Base-by-base conservation (phyloP, 2,888 invertebrate species). In the Drosophila subsilvestris region DNA sequence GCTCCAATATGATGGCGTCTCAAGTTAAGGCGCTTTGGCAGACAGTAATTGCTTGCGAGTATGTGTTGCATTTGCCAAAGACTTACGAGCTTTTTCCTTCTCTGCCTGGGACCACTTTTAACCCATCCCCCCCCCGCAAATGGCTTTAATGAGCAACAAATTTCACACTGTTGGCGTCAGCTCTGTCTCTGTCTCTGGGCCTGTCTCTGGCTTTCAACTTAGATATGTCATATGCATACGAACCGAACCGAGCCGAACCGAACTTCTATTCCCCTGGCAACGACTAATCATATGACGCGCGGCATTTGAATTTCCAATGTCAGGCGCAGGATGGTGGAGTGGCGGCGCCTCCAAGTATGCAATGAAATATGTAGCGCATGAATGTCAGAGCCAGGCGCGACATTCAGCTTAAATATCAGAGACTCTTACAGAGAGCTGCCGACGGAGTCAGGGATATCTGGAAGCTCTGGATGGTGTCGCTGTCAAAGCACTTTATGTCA, bases 401-500 rank as follows among this genome's bases (percentile, higher is more conserved):
- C 69, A 63, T 55, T 60, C 61, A 68, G 83, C 84, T 78, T 74
- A 87, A 85, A 85, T 79, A 82, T 82, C 86, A 87, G 83, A 37
- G 56, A 61, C 32, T 32, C 32, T 14, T 58, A 59, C 75, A 45
- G 59, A 3, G 59, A 45, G 58, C 66, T 63, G 68, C 42, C 20
- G 25, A 2, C 7, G 45, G 53, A 27, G 37, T 18, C 42, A 42
- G 27, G 27, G 57, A 50, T 17, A 55, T 71, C 48, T 20, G 37
- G 22, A 53, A 27, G 32, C 18, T 20, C 12, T 32, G 22, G 55
- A 53, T 75, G 86, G 86, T 88, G 88, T 76, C 70, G 78, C 88
- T 89, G 90, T 90, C 90, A 90, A 79, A 87, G 82, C 81, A 87
- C 86, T 90, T 89, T 83, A 85, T 90, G 91, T 90, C 89, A 87